Evolutionary conservation across 2,888 invertebrate genomes (phyloP).

Genomic region (Scotopteryx bipunctaria): DNA sequence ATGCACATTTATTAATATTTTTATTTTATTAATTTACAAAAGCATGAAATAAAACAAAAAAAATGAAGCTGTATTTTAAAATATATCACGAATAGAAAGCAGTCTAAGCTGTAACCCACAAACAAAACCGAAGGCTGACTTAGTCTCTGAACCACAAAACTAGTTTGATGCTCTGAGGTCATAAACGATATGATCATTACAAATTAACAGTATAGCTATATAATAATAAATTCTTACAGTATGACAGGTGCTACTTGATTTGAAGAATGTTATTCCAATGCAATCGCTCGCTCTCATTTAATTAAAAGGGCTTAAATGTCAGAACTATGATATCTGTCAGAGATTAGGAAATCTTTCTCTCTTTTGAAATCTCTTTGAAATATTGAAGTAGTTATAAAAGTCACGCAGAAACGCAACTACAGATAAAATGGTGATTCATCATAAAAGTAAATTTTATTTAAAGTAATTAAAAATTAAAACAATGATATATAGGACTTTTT

Average conservation of each 20-base stretch:
- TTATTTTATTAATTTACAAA: too few species aligned
- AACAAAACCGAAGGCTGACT: background rate
- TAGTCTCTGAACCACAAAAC: conserved; percentile 23
- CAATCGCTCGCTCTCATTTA: conserved; percentile 25
- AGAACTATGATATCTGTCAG: conserved; percentile 21
- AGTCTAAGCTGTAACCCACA: background rate
- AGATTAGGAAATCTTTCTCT: conserved; percentile 19
- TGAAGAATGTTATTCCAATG: conserved; percentile 21
- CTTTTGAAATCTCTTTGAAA: too few species aligned
- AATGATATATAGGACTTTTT: too few species aligned
- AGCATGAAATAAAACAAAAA: background rate
- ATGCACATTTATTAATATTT: too few species aligned
- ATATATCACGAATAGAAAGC: too few species aligned
- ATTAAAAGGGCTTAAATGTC: conserved; percentile 23
- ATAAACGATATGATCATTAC: conserved; percentile 33
- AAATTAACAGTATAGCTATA: conserved; percentile 30
- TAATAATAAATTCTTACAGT: too few species aligned
- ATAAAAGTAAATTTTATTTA: too few species aligned
- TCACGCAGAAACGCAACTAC: too few species aligned
- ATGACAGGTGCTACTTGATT: conserved; percentile 20
- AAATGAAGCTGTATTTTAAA: too few species aligned
- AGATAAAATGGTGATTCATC: too few species aligned
- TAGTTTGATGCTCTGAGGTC: conserved; percentile 34
- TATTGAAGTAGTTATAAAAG: too few species aligned
- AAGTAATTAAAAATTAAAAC: too few species aligned